Conservation (phyloP, 1,140 invertebrate genomes). For the Arion vulgaris region DNA sequence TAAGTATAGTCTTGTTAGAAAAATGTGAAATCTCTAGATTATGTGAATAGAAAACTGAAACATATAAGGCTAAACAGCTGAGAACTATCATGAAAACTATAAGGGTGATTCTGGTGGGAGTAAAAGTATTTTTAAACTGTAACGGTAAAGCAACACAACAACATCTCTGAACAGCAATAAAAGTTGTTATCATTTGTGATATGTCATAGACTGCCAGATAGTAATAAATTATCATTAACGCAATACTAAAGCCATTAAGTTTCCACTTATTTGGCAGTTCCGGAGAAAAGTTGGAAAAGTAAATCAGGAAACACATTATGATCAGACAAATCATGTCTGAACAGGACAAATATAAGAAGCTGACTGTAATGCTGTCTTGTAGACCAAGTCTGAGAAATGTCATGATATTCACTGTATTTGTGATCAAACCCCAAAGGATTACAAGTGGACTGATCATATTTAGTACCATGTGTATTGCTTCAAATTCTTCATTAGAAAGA, state of each 20-base stretch:
- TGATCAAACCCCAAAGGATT: neutral
- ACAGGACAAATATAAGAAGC: neutral
- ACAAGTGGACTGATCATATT: neutral
- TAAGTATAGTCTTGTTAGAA: neutral
- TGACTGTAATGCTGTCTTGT: neutral
- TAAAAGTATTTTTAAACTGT: conserved; percentile 1
- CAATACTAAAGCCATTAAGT: neutral
- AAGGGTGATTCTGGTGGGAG: neutral
- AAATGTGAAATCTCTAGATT: neutral
- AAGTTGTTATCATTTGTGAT: neutral
- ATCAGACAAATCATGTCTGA: neutral
- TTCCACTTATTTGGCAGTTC: neutral
- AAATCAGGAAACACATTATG: neutral
- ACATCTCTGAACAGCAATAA: neutral
- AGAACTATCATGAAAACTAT: neutral
- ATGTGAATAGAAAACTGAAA: neutral
- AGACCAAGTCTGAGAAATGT: neutral
- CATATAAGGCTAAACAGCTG: neutral
- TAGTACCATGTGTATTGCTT: neutral
- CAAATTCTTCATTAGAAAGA: neutral
- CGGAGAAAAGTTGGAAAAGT: neutral
- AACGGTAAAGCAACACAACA: neutral
- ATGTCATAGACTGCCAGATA: neutral
- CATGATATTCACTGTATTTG: neutral
- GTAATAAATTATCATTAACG: neutral